Evolutionary conservation across 2,113 vertebrate species (phyloP).

Genomic region (Ctenodactylus gundi): DNA sequence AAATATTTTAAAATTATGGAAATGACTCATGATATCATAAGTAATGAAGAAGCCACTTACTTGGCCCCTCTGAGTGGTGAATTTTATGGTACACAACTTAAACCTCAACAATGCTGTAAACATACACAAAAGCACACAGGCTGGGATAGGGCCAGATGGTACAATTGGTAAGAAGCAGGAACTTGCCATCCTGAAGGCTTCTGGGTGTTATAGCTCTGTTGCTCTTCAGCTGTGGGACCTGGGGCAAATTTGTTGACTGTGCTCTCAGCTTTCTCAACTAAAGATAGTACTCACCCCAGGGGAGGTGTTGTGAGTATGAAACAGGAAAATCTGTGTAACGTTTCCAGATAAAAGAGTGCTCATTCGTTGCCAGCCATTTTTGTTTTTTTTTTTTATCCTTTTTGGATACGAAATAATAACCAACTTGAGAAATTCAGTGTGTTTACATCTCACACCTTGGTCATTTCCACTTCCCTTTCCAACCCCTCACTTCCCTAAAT

Average conservation of each 20-base stretch:
- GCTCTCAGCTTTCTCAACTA: neutral
- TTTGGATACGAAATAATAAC: no score
- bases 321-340: neutral
- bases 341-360: fast-evolving
- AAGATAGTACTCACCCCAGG: neutral
- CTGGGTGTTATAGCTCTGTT: neutral
- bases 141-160: no score
- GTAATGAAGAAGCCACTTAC: neutral
- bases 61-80: neutral
- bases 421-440: no score
- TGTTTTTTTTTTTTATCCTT: no score
- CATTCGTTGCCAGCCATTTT: no score
- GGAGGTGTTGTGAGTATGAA: neutral
- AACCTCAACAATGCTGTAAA: neutral
- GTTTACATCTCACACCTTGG: no score
- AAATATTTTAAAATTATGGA: neutral
- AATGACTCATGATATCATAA: neutral
- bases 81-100: neutral
- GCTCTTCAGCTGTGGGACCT: neutral
- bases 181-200: neutral
- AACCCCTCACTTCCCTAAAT: no score
- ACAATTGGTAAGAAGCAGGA: neutral
- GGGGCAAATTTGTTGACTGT: neutral
- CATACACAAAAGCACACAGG: neutral
- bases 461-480: no score